phyloP scores from a whole-genome alignment of 2,113 vertebrate genomes.

The Rafetus swinhoei region DNA sequence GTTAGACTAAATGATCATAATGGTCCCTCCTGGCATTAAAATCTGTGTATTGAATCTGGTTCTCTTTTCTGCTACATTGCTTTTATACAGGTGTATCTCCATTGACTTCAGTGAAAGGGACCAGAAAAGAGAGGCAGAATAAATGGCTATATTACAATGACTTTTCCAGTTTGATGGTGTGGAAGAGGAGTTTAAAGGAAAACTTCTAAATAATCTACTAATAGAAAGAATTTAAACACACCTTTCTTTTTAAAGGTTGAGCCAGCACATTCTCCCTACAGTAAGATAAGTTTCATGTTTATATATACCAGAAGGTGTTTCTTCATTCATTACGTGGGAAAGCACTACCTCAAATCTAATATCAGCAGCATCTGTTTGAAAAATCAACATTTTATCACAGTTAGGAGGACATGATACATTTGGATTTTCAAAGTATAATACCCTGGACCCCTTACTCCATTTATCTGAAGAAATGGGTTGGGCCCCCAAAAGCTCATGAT shows the following conservation, averaged over 20 bases:
- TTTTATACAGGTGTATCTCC: not conserved
- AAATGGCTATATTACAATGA: conserved; percentile 32
- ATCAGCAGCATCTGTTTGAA: conserved; percentile 20
- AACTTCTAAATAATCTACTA: not conserved
- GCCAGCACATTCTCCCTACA: not conserved
- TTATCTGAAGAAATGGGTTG: too few relatives aligned
- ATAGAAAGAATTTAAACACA: not conserved
- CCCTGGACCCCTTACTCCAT: too few relatives aligned
- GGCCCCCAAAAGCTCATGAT: too few relatives aligned
- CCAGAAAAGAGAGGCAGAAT: conserved; percentile 4
- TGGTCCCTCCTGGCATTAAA: not conserved
- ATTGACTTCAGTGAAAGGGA: not conserved
- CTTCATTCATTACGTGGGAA: conserved; percentile 23
- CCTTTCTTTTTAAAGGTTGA: not conserved
- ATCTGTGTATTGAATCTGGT: not conserved
- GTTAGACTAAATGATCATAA: not conserved
- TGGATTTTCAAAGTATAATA: conserved; percentile 3
- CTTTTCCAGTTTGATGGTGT: conserved; percentile 24
- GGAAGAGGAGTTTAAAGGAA: conserved; percentile 13
- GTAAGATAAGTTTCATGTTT: conserved; percentile 14
- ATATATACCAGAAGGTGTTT: not conserved
- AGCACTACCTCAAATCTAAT: conserved; percentile 12
- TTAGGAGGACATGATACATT: not conserved
- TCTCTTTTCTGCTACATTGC: not conserved
- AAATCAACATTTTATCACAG: conserved; percentile 18